Percentiles rank a stretch among this genome's conserved stretches.
Conservation (phyloP, 2,113 vertebrate species). For the Tetraodon nigroviridis region DNA sequence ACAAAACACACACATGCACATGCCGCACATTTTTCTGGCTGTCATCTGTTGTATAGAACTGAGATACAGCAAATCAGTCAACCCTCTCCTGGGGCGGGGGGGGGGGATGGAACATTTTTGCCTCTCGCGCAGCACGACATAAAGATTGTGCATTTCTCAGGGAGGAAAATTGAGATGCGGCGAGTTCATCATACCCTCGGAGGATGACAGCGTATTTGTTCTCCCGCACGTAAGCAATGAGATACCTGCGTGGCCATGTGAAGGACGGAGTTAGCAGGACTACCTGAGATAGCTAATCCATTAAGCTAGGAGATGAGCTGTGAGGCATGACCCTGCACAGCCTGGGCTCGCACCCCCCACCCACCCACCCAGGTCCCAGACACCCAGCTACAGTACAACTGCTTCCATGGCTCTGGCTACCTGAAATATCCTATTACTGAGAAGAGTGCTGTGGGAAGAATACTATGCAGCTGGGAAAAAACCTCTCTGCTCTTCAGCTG, state of each 20-base stretch:
- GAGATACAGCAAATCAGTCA: slow-evolving; percentile 44
- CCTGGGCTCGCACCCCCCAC: slow-evolving; percentile 34
- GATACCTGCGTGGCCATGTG: slow-evolving; percentile 50
- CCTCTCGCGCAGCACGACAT: slow-evolving; percentile 9
- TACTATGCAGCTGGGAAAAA: background rate
- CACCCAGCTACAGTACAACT: slow-evolving; percentile 11
- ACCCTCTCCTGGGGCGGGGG: slow-evolving; percentile 22
- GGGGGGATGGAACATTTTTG: slow-evolving; percentile 34
- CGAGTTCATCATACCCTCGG: slow-evolving; percentile 25
- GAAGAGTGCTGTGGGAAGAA: background rate
- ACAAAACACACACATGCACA: slow-evolving; percentile 11
- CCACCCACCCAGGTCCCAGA: slow-evolving; percentile 43
- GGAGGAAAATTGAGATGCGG: slow-evolving; percentile 36
- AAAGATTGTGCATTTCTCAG: slow-evolving; percentile 37
- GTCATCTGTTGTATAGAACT: slow-evolving; percentile 37
- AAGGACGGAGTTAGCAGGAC: slow-evolving; percentile 58
- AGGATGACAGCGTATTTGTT: slow-evolving; percentile 42
- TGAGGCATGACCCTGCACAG: slow-evolving; percentile 49
- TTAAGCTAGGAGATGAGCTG: slow-evolving; percentile 69
- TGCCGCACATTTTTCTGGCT: background rate
- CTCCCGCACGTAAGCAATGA: slow-evolving; percentile 22
- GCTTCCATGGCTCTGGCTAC: slow-evolving; percentile 15
- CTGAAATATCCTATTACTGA: slow-evolving; percentile 12
- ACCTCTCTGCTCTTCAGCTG: too few relatives aligned
- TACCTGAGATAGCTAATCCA: slow-evolving; percentile 67